A percentile compares a stretch with the other conserved stretches of the same genome.
Conservation (phyloP, 2,113 vertebrate genomes). For the Siniperca knerii region DNA sequence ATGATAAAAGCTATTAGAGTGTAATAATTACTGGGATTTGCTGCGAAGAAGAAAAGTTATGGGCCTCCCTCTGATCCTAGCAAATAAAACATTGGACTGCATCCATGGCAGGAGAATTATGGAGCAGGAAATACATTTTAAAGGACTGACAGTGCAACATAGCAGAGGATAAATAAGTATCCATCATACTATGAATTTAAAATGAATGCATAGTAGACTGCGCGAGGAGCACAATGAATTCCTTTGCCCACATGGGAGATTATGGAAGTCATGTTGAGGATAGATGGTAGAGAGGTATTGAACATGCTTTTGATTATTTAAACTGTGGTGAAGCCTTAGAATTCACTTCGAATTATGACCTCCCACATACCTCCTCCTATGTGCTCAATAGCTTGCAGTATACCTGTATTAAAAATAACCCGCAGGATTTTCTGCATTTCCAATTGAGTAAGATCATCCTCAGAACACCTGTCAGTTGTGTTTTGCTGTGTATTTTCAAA, state of each 20-base stretch:
- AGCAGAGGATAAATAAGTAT: conserved; percentile 65
- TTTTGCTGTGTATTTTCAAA: conserved; percentile 33
- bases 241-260: conserved; percentile 22
- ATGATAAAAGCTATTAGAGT: conserved; percentile 72
- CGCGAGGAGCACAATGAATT: conserved; percentile 12
- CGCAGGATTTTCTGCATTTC: conserved; percentile 5
- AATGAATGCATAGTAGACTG: conserved; percentile 37
- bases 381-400: not conserved
- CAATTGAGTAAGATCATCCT: not conserved
- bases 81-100: conserved; percentile 68
- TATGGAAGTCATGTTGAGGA: conserved; percentile 23
- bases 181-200: conserved; percentile 57
- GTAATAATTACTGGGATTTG: conserved; percentile 68
- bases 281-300: conserved; percentile 3
- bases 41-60: conserved; percentile 60
- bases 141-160: conserved; percentile 55
- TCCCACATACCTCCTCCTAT: not conserved
- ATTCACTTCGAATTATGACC: conserved; percentile 28
- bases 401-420: conserved; percentile 26
- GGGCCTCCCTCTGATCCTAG: conserved; percentile 55
- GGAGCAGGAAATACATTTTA: conserved; percentile 63
- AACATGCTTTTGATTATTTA: conserved; percentile 45
- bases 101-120: conserved; percentile 63
- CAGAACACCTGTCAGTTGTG: conserved; percentile 10
- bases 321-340: conserved; percentile 13